Conservation (phyloP, 2,797 vertebrate species). For the Anabas testudineus region DNA sequence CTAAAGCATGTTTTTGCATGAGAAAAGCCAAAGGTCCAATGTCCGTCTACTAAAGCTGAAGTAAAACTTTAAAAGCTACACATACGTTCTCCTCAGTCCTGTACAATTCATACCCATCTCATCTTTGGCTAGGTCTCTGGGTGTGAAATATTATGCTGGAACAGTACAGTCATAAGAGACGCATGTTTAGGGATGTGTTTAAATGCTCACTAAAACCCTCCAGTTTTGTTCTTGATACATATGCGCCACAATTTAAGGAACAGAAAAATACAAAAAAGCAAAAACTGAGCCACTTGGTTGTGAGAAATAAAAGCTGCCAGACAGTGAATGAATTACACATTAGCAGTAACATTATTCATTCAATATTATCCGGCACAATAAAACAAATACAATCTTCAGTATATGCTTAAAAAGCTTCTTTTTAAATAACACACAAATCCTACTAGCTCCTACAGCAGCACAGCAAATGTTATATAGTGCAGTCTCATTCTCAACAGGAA, state of each 20-base stretch:
- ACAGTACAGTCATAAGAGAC: constrained; percentile 32
- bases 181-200: constrained; percentile 21
- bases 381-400: constrained; percentile 47
- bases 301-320: constrained; percentile 23
- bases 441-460: constrained; percentile 51
- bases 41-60: constrained; percentile 62
- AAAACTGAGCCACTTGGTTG: constrained; percentile 25
- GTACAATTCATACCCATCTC: constrained; percentile 45
- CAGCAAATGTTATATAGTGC: constrained; percentile 60
- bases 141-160: constrained; percentile 21
- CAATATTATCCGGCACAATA: constrained; percentile 21
- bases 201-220: constrained; percentile 20
- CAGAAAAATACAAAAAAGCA: constrained; percentile 3
- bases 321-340: constrained; percentile 7
- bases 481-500: constrained; percentile 49
- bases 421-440: constrained; percentile 47
- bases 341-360: constrained; percentile 18
- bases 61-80: constrained; percentile 44
- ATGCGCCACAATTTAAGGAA: constrained; percentile 1
- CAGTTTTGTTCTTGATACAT: constrained; percentile 65
- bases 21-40: constrained; percentile 24
- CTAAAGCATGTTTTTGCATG: constrained; percentile 10
- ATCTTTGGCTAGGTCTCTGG: constrained; percentile 70
- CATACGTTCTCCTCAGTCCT: constrained; percentile 11
- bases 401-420: constrained; percentile 17